Conservation (phyloP, 1,140 invertebrate genomes). For the Philaenus spumarius region DNA sequence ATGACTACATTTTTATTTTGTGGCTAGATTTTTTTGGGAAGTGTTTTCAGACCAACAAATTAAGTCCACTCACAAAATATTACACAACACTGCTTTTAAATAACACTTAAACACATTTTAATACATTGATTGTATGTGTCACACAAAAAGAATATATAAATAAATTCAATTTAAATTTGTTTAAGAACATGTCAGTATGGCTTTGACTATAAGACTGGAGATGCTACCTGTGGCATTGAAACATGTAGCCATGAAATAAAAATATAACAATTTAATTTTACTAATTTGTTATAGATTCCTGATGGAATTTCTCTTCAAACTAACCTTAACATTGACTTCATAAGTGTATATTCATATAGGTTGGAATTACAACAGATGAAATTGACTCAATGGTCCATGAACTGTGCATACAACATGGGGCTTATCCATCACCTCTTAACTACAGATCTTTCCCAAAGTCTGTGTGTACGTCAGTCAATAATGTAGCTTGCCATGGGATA, state of each 20-base stretch:
- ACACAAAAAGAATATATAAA: not conserved
- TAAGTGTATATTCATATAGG: constrained; percentile 45
- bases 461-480: constrained; percentile 91
- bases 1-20: no score
- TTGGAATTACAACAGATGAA: constrained; percentile 80
- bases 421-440: constrained; percentile 86
- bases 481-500: constrained; percentile 92
- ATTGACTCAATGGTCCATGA: constrained; percentile 73
- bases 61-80: no score
- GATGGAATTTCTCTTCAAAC: not conserved
- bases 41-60: no score
- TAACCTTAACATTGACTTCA: not conserved
- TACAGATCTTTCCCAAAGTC: constrained; percentile 89
- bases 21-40: no score
- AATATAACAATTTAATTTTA: not conserved
- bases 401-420: constrained; percentile 54
- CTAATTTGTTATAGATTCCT: not conserved
- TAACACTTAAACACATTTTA: no score
- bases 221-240: no score
- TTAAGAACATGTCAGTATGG: no score
- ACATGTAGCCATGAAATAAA: not conserved
- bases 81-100: no score
- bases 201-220: no score
- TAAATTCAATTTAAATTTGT: not conserved
- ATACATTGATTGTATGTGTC: not conserved